Evolutionary conservation across 2,113 vertebrate species (phyloP).

Genomic region (Lichenostomus cassidix): DNA sequence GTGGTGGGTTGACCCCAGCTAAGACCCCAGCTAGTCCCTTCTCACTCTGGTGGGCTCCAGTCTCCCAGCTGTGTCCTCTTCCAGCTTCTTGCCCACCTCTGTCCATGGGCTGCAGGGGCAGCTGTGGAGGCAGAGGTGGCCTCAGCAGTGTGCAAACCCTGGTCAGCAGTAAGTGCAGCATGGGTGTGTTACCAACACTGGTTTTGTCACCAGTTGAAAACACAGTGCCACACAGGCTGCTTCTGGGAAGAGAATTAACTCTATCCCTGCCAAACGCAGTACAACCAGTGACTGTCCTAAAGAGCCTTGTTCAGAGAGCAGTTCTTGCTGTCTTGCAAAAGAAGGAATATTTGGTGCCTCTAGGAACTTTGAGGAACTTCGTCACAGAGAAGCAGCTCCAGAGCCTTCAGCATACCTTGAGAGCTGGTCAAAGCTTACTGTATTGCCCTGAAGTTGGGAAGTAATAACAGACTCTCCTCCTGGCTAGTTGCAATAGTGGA

Average conservation of each 20-base stretch:
- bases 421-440: background rate
- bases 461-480: background rate
- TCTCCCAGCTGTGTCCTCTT: background rate
- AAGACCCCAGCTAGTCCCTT: background rate
- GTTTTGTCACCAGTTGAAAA: background rate
- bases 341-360: background rate
- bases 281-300: background rate
- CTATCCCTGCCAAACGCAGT: background rate
- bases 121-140: background rate
- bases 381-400: background rate
- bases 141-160: background rate
- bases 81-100: background rate
- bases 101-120: background rate
- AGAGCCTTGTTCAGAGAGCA: accelerated
- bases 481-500: background rate
- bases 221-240: background rate
- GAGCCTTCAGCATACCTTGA: background rate
- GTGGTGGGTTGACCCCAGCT: background rate
- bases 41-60: background rate
- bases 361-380: background rate
- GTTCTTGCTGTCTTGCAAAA: background rate
- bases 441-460: background rate
- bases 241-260: background rate
- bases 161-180: background rate
- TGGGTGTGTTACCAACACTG: background rate